phyloP scores from a whole-genome alignment of 2,797 vertebrate species.

The Pantherophis alleghaniensis region DNA sequence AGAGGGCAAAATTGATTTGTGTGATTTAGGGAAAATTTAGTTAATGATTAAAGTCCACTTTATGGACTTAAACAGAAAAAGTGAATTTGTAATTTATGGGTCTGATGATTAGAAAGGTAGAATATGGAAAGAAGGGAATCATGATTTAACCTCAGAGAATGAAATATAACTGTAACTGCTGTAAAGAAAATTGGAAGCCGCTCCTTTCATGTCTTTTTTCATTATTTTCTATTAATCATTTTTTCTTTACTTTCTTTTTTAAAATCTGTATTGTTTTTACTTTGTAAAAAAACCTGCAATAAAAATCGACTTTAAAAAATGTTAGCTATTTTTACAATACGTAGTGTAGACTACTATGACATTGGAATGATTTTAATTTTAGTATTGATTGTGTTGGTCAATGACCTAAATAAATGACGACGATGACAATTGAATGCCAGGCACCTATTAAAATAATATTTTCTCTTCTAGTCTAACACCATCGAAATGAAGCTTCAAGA shows the following conservation, averaged over 20 bases:
- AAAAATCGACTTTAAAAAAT: not conserved
- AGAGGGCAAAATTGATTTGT: not conserved
- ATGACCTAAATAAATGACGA: not conserved
- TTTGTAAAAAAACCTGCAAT: not conserved
- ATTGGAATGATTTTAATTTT: not conserved
- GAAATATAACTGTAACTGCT: not conserved
- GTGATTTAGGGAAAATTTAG: not conserved
- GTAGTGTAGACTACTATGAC: not conserved
- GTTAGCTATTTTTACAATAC: not conserved
- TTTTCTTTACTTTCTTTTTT: not conserved
- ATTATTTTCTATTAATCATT: not conserved
- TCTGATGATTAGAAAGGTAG: not conserved
- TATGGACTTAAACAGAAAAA: not conserved
- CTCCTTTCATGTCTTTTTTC: not conserved
- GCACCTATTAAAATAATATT: not conserved
- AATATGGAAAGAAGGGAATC: not conserved
- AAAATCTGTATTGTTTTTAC: not conserved
- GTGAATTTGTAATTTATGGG: not conserved
- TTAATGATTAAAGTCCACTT: not conserved
- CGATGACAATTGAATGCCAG: not conserved
- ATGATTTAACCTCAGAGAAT: not conserved
- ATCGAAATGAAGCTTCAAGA: not conserved
- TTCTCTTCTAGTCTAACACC: not conserved
- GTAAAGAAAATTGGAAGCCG: not conserved
- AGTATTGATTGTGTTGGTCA: not conserved